Base-by-base conservation (phyloP, 2,113 vertebrate genomes). In the Tyrannus savana region DNA sequence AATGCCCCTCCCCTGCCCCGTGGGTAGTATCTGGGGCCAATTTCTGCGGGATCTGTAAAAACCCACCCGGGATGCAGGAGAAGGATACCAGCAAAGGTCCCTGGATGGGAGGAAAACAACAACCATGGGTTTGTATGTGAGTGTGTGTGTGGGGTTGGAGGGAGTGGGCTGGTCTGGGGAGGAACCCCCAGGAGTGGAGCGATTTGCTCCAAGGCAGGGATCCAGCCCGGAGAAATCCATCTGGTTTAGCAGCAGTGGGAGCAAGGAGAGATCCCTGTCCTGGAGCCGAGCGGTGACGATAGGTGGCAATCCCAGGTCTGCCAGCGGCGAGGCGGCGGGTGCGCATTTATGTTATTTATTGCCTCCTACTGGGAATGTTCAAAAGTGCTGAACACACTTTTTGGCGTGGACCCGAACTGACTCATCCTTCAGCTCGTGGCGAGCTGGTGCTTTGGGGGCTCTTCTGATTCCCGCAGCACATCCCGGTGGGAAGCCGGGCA, bases 401-500 rank as follows among this genome's bases (percentile, higher is more conserved):
- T 58, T 55, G 79, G 69, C 53, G 0, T 47, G 49, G 37, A 47
- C 80, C 47, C 2, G 11, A 25, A 47, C 84, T 49, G 88, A 53
- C 50, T 91, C 84, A 74, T 55, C 49, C 55, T 52, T 53, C 8
- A 28, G 62, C 52, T 42, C 2, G 5, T 37, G 2, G 0, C 0
- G 7, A 46, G 41, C 6, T 6, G 41, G 42, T 18, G 72, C 47
- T 69, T 10, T 10, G 27, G 33, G 76, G 18, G 25, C 25, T 33
- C 25, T 58, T 79, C 63, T 1, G 7, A 23, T 50, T 44, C 64
- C 39, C 5, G 1, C 2, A 1, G n/a, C 7, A 12, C 13, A 10
- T 7, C 22, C 1, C 3, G 7, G 14, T 21, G 1, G 2, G n/a
- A 22, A 37, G 6, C 16, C 25, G 0, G 0, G 52, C 5, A 15